These are phyloP conservation scores for Cyrtonyx montezumae DNA, from an alignment of 2,113 vertebrate genomes.

Conservation along the genomic window DNA sequence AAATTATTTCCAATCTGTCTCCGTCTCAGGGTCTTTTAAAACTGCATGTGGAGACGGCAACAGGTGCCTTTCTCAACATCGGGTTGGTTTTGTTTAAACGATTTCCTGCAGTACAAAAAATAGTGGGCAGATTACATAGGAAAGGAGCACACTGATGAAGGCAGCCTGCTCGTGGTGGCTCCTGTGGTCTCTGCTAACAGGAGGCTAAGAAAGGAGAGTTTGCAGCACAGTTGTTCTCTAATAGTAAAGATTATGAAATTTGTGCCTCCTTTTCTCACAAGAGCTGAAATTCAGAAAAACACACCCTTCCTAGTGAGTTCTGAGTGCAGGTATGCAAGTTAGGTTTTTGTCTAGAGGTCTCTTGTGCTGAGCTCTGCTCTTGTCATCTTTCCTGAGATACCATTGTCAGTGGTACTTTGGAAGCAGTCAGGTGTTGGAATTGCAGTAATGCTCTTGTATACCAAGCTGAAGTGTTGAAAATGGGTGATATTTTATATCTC, in stretches of 20 bases:
- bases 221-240: background rate
- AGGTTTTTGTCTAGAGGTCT: background rate
- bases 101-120: background rate
- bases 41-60: background rate
- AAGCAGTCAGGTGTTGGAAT: no score
- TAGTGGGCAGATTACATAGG: background rate
- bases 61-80: background rate
- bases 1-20: background rate
- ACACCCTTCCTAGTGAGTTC: background rate
- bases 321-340: background rate
- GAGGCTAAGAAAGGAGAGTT: background rate
- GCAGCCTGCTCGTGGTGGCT: background rate
- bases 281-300: background rate
- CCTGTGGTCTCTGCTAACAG: background rate
- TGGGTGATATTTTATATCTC: background rate
- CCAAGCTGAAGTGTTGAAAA: background rate
- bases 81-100: background rate
- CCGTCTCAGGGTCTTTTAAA: background rate
- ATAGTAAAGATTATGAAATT: background rate
- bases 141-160: background rate
- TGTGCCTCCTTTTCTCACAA: background rate
- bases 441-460: background rate
- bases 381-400: background rate
- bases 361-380: background rate
- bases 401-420: no score